phyloP scores from a whole-genome alignment of 1,140 invertebrate species.

The Holcopasites calliopsidis region DNA sequence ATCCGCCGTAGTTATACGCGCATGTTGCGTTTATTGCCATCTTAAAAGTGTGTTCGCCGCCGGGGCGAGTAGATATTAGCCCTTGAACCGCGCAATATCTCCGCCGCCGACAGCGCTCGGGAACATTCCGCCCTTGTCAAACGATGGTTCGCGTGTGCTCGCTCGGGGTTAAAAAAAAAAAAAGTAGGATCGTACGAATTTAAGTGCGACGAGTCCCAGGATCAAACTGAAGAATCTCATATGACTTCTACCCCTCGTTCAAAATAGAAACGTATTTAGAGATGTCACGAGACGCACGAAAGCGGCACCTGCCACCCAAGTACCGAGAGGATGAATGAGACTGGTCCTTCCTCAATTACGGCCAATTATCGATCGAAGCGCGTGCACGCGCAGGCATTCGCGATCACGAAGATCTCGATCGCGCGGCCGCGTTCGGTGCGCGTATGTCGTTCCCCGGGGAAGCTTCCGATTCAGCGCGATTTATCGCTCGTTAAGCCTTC shows the following conservation, averaged over 20 bases:
- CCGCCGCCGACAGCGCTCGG: not conserved
- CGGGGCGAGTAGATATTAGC: constrained; percentile 32
- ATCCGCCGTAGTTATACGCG: constrained; percentile 30
- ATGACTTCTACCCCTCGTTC: too few species aligned
- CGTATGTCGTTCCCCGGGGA: constrained; percentile 4
- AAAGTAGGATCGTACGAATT: not conserved
- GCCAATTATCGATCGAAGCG: constrained; percentile 23
- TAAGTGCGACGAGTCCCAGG: too few species aligned
- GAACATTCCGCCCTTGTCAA: not conserved
- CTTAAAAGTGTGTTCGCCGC: constrained; percentile 50
- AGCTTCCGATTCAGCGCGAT: constrained; percentile 41
- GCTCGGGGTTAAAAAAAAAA: not conserved
- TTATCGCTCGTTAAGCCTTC: constrained; percentile 58
- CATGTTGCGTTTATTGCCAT: constrained; percentile 59
- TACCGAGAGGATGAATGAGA: not conserved
- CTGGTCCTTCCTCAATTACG: constrained; percentile 11
- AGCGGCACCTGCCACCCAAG: not conserved
- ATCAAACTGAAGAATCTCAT: too few species aligned
- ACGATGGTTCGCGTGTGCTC: not conserved
- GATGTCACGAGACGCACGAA: not conserved
- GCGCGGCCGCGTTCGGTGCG: not conserved
- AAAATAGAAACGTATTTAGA: too few species aligned
- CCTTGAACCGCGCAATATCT: constrained; percentile 38
- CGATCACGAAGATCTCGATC: constrained; percentile 13
- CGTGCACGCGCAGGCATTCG: not conserved